These are phyloP conservation scores for Carcinoscorpius rotundicauda DNA, from an alignment of 1,140 invertebrate genomes.

Conservation along the genomic window DNA sequence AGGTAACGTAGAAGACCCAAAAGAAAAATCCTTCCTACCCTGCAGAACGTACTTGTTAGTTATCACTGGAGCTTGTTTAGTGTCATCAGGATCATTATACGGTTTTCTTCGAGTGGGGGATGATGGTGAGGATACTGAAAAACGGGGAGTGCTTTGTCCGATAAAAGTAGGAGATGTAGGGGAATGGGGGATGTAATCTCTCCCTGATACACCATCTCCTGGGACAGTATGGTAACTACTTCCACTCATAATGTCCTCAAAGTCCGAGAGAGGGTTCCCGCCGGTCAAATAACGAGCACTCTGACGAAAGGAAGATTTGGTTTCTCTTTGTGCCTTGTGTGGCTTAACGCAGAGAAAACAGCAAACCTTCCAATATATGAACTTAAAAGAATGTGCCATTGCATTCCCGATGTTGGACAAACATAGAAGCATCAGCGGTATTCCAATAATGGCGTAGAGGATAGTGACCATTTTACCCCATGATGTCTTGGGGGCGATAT, in stretches of 20 bases:
- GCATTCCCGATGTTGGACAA: slow-evolving; percentile 35
- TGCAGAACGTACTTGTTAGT: slow-evolving; percentile 19
- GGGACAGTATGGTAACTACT: no score
- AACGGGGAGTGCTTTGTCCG: no score
- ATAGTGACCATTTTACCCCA: slow-evolving; percentile 88
- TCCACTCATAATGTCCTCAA: no score
- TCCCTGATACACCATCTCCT: no score
- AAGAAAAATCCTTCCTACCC: not conserved
- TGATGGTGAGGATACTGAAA: no score
- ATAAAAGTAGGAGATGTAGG: no score
- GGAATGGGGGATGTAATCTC: no score
- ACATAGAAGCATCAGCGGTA: slow-evolving; percentile 79
- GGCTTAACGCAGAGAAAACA: slow-evolving; percentile 47
- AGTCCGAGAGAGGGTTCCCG: no score
- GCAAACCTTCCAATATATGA: slow-evolving; percentile 65
- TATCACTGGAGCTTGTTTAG: slow-evolving; percentile 12
- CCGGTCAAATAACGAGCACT: no score
- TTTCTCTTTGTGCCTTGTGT: slow-evolving; percentile 14
- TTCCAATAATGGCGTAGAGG: slow-evolving; percentile 88
- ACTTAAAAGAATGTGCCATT: slow-evolving; percentile 57
- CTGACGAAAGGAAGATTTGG: slow-evolving; percentile 1
- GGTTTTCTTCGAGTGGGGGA: no score
- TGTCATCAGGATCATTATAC: no score
- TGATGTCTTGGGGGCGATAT: slow-evolving; percentile 76
- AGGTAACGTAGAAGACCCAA: not conserved